Percentiles rank a stretch among this genome's conserved stretches.
These are phyloP conservation scores for Octomys mimax DNA, from an alignment of 2,797 vertebrate species.

Conservation along the genomic window DNA sequence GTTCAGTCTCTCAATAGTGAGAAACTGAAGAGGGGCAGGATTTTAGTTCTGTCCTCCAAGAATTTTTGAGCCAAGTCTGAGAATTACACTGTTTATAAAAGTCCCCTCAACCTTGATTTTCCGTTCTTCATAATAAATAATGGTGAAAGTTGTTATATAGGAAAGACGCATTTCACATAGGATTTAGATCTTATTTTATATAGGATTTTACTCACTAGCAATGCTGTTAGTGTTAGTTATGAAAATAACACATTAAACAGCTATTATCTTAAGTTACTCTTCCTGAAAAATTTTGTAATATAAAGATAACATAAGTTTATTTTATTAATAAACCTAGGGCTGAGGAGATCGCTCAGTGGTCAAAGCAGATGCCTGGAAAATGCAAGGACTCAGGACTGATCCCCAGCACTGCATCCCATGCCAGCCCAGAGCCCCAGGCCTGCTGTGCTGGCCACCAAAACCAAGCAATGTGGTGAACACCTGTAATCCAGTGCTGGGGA, in stretches of 20 bases:
- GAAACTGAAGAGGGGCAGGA: background rate
- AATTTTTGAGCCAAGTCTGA: background rate
- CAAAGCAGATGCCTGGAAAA: too few relatives aligned
- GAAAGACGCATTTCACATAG: background rate
- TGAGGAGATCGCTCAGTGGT: too few relatives aligned
- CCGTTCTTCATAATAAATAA: background rate
- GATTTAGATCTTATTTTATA: background rate
- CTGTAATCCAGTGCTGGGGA: too few relatives aligned
- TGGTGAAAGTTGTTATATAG: background rate
- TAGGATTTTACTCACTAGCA: background rate
- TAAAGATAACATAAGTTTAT: background rate
- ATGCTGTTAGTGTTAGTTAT: background rate
- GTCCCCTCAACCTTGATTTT: background rate
- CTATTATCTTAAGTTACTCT: background rate
- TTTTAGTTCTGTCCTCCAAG: background rate
- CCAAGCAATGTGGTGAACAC: too few relatives aligned
- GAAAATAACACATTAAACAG: background rate
- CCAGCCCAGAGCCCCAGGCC: too few relatives aligned
- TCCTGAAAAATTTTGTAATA: background rate
- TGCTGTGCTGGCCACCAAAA: too few relatives aligned
- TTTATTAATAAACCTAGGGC: background rate
- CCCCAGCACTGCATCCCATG: too few relatives aligned
- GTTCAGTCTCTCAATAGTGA: background rate
- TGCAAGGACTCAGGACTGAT: too few relatives aligned
- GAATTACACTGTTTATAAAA: background rate